Evolutionary conservation across 2,113 vertebrate species (phyloP), one percentile per base, ranked within the genome.

Genomic region (Strix uralensis): DNA sequence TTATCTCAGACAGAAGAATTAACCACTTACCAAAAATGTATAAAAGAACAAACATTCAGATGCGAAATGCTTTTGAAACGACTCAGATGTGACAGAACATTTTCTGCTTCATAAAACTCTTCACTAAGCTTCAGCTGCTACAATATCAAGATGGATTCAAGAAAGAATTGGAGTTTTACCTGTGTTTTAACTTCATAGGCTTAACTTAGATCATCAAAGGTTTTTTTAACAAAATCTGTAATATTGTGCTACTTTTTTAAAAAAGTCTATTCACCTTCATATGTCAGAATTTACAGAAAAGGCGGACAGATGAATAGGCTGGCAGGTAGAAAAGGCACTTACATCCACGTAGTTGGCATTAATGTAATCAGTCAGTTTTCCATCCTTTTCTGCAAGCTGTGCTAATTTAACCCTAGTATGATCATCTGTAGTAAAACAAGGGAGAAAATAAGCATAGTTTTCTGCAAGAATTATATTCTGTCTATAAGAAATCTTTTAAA

Each of bases 271-370:
- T 82, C 8, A 72, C 51, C 3, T 51, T 14, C 58, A 27, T 27
- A 36, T 5, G 75, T 32, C 25, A 5, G 11, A 20, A 70, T 57
- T 80, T 69, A 80, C 27, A 80, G 65, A 75, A 74, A 66, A 75
- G 23, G 8, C 44, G 87, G 78, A 82, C 15, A 80, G 38, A 69
- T 22, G 10, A 71, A 74, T 61, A 78, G 44, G 20, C 8, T 38
- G 38, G 62, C n/a, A 88, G 69, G 54, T 5, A 92, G 83, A 94
- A 90, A 75, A 94, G 46, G 25, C 62, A 97, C 99, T 99, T 98
- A 99, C 99, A 83, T 99, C 99, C 15, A 99, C 99, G 3, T 98
- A 99, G 98, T 99, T 99, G 70, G 99, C 99, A 94, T 99, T 99
- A 94, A 99, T 99, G 94, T 99, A 99, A 97, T 99, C 99, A n/a